These are phyloP conservation scores for Drosophila leontia DNA, from an alignment of 1,140 invertebrate genomes.

Conservation along the genomic window DNA sequence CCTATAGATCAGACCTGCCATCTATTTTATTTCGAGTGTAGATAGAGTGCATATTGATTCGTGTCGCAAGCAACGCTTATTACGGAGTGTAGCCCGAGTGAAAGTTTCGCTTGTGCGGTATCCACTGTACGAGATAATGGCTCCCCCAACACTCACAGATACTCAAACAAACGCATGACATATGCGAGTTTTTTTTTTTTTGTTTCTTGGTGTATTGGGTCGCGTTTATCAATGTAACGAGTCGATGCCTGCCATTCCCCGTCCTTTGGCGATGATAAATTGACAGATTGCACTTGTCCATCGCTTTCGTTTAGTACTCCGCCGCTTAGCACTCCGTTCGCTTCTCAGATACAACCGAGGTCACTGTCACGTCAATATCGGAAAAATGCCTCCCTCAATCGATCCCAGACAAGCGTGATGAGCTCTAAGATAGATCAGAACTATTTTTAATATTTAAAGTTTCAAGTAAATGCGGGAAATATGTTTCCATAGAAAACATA, in stretches of 20 bases:
- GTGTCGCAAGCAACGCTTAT: slow-evolving; percentile 3
- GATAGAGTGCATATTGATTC: slow-evolving; percentile 22
- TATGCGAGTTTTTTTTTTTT: slow-evolving; percentile 13
- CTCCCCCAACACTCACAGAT: slow-evolving; percentile 27
- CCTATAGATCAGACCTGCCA: not conserved
- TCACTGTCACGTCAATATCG: slow-evolving; percentile 35
- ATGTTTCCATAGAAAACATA: not conserved
- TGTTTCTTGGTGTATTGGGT: slow-evolving; percentile 25
- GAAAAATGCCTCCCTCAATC: slow-evolving; percentile 8
- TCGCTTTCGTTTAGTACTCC: slow-evolving; percentile 34
- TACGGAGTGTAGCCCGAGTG: not conserved
- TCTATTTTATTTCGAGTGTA: slow-evolving; percentile 5
- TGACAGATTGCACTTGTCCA: slow-evolving; percentile 45
- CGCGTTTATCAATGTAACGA: slow-evolving; percentile 49
- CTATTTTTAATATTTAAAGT: not conserved
- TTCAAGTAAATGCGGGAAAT: not conserved
- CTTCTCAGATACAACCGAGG: slow-evolving; percentile 20
- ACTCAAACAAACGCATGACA: slow-evolving; percentile 22
- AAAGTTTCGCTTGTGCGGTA: slow-evolving; percentile 27
- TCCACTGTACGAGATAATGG: slow-evolving; percentile 47
- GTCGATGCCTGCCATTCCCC: slow-evolving; percentile 9
- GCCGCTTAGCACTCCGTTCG: slow-evolving; percentile 14
- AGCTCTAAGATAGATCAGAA: not conserved
- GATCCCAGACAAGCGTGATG: slow-evolving; percentile 16
- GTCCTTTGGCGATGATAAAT: slow-evolving; percentile 53